Evolutionary conservation across 2,113 vertebrate species (phyloP), one percentile per base, ranked within the genome.

Genomic region (Sceloporus tristichus): DNA sequence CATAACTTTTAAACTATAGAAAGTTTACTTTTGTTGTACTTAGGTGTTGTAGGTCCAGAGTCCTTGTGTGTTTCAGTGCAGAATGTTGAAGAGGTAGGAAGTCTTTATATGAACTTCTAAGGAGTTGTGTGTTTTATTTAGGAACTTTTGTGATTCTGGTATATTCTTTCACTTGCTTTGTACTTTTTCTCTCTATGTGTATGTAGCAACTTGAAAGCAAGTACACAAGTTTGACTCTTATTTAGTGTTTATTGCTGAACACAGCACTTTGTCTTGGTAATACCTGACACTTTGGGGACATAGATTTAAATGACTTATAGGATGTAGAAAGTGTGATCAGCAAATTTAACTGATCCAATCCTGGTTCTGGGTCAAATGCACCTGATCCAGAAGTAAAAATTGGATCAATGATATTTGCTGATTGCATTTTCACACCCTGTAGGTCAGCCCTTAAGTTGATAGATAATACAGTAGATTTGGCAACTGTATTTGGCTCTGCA

Each of bases 321-420:
- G 84, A 42, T 66, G 34, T 14, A 66, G 74, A 65, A 76, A 78
- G 48, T n/a, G 53, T 29, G 29, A 77, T 65, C 84, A 62, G 54
- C 73, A 85, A 62, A 85, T 66, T 74, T 77, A 85, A 85, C 19
- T 77, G 84, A 85, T 75, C 73, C 34, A 62, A 59, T 75, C 70
- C 34, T 85, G 53, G 34, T 74, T 74, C 19, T 38, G 53, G 70
- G 34, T 59, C 23, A 85, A 56, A 56, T 56, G 54, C 54, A 56
- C 54, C 54, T 56, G 54, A 56, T 77, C 13, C 56, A 65, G 54
- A 66, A 77, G 38, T 65, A 85, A 56, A 85, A 85, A 77, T 18
- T 42, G 56, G 56, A 77, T 85, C 25, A 48, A 77, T 77, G 7
- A 29, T 59, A 25, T 27, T 62, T 77, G 56, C 25, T 62, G 56